A percentile compares a stretch with the other conserved stretches of the same genome.
phyloP scores from a whole-genome alignment of 2,113 vertebrate genomes.

The Murina feae region DNA sequence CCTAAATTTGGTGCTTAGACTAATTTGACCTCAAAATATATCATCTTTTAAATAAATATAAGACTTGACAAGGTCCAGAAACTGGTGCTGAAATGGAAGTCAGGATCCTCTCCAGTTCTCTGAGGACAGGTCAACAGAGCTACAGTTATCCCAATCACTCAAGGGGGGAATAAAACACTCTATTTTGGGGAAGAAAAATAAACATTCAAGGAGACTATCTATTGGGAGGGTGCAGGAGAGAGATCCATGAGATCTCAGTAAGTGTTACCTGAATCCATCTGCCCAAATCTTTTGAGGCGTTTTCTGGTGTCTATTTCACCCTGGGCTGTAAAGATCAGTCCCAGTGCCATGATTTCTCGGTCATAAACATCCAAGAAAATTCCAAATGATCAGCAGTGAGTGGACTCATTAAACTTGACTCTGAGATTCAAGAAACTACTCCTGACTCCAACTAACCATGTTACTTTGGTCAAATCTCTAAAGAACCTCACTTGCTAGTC shows the following conservation, averaged over 20 bases:
- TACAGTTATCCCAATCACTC: constrained; percentile 43
- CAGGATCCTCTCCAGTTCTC: constrained; percentile 37
- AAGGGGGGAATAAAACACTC: constrained; percentile 25
- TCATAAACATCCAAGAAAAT: background rate
- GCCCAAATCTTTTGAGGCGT: background rate
- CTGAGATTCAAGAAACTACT: constrained; percentile 27
- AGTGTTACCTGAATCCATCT: background rate
- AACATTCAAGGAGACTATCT: constrained; percentile 28
- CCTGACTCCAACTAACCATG: background rate
- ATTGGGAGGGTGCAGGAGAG: background rate
- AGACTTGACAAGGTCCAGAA: constrained; percentile 65
- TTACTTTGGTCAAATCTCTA: background rate
- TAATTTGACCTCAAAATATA: constrained; percentile 64
- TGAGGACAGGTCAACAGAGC: constrained; percentile 38
- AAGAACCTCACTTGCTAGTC: background rate
- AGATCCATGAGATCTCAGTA: background rate
- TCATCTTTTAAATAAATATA: constrained; percentile 68
- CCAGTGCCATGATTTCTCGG: background rate
- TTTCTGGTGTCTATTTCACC: background rate
- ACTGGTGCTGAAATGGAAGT: constrained; percentile 47
- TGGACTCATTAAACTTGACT: background rate
- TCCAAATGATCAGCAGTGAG: background rate
- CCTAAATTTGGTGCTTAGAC: constrained; percentile 56
- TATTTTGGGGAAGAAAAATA: constrained; percentile 38
- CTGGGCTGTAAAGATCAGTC: background rate